Percentiles rank a stretch among this genome's conserved stretches.
Evolutionary conservation across 2,797 vertebrate species (phyloP).

Genomic region (Poecilia velifera): DNA sequence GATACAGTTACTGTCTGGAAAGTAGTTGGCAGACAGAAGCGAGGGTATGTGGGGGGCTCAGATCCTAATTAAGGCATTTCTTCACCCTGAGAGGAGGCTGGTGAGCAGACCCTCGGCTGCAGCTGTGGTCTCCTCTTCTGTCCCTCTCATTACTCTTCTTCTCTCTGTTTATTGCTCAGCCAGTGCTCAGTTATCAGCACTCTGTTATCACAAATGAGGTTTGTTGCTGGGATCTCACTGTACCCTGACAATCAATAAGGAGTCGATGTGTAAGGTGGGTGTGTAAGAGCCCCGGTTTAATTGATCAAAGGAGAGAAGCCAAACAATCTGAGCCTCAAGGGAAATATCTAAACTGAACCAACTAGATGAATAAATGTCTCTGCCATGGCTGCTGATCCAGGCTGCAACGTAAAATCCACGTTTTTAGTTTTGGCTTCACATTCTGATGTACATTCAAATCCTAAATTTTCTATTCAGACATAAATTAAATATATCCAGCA

Average conservation of each 20-base stretch:
- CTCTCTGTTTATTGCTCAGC: slow-evolving; percentile 3
- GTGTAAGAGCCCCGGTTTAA: not conserved
- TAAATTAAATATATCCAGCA: not conserved
- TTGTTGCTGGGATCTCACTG: slow-evolving; percentile 5
- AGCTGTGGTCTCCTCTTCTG: not conserved
- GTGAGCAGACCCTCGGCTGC: not conserved
- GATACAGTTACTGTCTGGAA: not conserved
- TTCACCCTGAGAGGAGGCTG: slow-evolving; percentile 3
- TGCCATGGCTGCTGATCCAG: not conserved
- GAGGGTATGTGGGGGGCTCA: not conserved
- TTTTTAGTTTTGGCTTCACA: not conserved
- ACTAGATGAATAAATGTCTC: not conserved
- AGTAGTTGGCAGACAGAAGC: not conserved
- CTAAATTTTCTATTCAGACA: not conserved
- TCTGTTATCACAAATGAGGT: slow-evolving; percentile 3
- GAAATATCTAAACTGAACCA: not conserved
- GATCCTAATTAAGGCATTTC: slow-evolving; percentile 6
- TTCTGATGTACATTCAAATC: not conserved
- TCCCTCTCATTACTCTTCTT: not conserved
- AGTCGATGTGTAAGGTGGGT: not conserved
- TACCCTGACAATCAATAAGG: slow-evolving; percentile 4
- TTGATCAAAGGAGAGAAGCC: slow-evolving; percentile 2
- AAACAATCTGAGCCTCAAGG: not conserved
- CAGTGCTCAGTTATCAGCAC: not conserved
- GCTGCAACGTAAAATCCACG: no score